A percentile compares a stretch with the other conserved stretches of the same genome.
Evolutionary conservation across 2,888 invertebrate genomes (phyloP).

Genomic region (Abrostola triplasia): DNA sequence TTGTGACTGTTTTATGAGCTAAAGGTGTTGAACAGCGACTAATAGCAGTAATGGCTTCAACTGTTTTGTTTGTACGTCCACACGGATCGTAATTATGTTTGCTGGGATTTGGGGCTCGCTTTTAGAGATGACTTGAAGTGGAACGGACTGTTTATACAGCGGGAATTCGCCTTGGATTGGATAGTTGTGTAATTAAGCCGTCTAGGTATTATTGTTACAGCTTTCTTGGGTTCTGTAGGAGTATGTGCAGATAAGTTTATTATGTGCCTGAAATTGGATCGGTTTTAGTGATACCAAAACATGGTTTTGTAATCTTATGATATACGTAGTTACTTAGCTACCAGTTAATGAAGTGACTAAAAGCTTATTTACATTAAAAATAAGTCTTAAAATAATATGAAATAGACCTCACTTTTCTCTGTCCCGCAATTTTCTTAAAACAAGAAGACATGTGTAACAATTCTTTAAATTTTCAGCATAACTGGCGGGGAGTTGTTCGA

Average conservation of each 20-base stretch:
- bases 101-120: conserved; percentile 8
- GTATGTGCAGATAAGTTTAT: too few relatives aligned
- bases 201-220: neutral
- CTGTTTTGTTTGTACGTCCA: conserved; percentile 15
- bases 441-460: neutral
- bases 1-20: conserved; percentile 37
- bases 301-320: too few relatives aligned
- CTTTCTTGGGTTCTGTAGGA: too few relatives aligned
- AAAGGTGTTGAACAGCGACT: conserved; percentile 23
- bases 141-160: neutral
- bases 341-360: too few relatives aligned
- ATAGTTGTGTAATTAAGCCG: neutral
- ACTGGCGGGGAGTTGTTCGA: conserved; percentile 99
- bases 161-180: conserved; percentile 2
- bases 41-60: conserved; percentile 8
- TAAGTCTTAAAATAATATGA: too few relatives aligned
- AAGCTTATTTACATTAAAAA: too few relatives aligned
- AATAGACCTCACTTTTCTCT: neutral
- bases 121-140: neutral
- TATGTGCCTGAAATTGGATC: too few relatives aligned
- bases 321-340: too few relatives aligned
- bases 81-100: conserved; percentile 15
- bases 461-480: conserved; percentile 91
- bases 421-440: neutral
- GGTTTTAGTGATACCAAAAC: too few relatives aligned